A percentile compares a stretch with the other conserved stretches of the same genome.
phyloP scores from a whole-genome alignment of 2,888 invertebrate genomes.

The Pyralis farinalis region DNA sequence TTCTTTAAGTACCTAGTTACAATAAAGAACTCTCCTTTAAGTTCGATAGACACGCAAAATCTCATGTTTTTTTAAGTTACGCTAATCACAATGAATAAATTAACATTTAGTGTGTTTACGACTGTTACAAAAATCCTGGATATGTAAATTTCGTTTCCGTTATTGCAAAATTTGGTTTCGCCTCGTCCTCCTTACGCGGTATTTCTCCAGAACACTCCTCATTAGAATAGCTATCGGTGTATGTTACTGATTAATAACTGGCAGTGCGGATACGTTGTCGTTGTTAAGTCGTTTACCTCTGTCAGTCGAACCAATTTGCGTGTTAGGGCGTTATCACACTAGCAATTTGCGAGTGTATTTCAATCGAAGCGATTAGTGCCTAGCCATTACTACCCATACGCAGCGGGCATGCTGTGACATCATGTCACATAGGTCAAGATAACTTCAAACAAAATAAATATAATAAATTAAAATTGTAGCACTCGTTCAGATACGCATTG shows the following conservation, averaged over 20 bases:
- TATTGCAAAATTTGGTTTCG: constrained; percentile 51
- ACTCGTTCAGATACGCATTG: too few relatives aligned
- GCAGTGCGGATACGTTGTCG: constrained; percentile 53
- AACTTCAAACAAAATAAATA: too few relatives aligned
- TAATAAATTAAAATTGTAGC: too few relatives aligned
- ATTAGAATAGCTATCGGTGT: constrained; percentile 79
- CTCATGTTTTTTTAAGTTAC: constrained; percentile 9
- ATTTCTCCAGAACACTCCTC: constrained; percentile 56
- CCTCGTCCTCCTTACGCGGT: constrained; percentile 71
- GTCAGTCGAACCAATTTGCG: constrained; percentile 37
- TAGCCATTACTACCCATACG: too few relatives aligned
- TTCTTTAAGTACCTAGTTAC: too few relatives aligned
- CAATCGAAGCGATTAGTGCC: too few relatives aligned
- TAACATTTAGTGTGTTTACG: neutral
- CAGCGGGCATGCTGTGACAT: too few relatives aligned
- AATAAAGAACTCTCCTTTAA: too few relatives aligned
- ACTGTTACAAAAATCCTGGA: constrained; percentile 21
- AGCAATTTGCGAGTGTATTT: too few relatives aligned
- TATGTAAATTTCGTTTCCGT: constrained; percentile 32
- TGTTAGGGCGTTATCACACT: too few relatives aligned
- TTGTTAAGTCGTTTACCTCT: constrained; percentile 77
- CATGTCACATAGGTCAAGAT: too few relatives aligned
- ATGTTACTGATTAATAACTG: constrained; percentile 74
- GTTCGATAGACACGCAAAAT: neutral
- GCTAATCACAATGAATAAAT: neutral